Conservation (phyloP, 2,113 vertebrate species). For the Pseudorectes ferrugineus region DNA sequence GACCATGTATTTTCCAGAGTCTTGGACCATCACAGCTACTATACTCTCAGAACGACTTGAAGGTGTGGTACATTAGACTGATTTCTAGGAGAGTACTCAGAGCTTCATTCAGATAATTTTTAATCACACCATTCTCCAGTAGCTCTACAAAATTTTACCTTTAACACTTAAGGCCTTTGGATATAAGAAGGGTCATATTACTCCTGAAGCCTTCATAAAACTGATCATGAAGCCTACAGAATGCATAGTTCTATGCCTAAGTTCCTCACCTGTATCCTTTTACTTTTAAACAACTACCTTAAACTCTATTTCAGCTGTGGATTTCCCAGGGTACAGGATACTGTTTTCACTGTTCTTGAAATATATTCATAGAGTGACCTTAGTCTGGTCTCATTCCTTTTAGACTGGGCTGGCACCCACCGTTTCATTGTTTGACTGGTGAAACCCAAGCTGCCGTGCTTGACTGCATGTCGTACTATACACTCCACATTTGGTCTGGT, state of each 20-base stretch:
- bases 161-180: neutral
- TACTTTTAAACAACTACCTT: neutral
- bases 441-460: neutral
- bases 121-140: neutral
- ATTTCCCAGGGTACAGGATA: neutral
- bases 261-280: neutral
- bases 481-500: neutral
- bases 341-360: neutral
- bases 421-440: neutral
- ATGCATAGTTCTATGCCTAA: neutral
- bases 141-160: neutral
- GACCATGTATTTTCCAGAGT: neutral
- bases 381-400: neutral
- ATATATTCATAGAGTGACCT: neutral
- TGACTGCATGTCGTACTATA: neutral
- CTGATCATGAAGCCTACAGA: neutral
- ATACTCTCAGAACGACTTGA: neutral
- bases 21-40: neutral
- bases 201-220: neutral
- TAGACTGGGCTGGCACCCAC: neutral
- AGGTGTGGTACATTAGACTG: neutral
- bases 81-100: neutral
- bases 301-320: neutral
- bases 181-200: neutral
- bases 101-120: neutral